Base-by-base conservation (phyloP, 92 coral and sea anemone species). In the Diadumene lineata region DNA sequence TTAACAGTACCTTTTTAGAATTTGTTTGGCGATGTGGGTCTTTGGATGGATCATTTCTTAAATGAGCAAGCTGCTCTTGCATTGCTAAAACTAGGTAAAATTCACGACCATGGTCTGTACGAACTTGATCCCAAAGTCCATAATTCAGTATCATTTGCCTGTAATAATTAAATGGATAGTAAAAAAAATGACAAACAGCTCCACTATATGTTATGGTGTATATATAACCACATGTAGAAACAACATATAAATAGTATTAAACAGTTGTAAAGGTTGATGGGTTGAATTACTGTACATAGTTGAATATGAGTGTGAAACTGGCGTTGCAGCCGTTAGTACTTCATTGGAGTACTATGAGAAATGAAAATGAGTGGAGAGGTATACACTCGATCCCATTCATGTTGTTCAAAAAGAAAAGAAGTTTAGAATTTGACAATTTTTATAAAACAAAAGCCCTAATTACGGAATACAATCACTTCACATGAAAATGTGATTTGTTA, bases 1-100 rank as follows among this genome's bases (percentile, higher is more conserved):
- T n/a, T 58, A 19, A 19, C 15, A 11, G 11, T 58, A 30, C 69
- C 69, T 64, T 64, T n/a, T 64, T 64, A 7, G 69, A 64, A 64
- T 15, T 11, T 28, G 69, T 64, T 64, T 28, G 69, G 43, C 69
- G 69, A n/a, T 64, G 69, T 30, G 69, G 69, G n/a, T 64, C 69
- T 64, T 27, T 13, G 31, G 69, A 27, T 64, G 69, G 69, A 34
- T 64, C 69, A 64, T 64, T 64, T 64, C 69, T 64, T 27, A 64
- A 34, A 64, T 27, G 69, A 18, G 43, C 69, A 64, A 64, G 69
- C 17, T 27, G 43, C 31, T 64, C 69, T n/a, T 27, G 69, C 43
- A 64, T 64, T 23, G 13, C 69, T 7, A 64, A n/a, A 33, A 28
- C 2, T 1, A 64, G 34, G 16, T 64, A 64, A 27, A 64, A 64